Evolutionary conservation across 64 coral and sea anemone species (phyloP).

Genomic region (Pocillopora verrucosa): DNA sequence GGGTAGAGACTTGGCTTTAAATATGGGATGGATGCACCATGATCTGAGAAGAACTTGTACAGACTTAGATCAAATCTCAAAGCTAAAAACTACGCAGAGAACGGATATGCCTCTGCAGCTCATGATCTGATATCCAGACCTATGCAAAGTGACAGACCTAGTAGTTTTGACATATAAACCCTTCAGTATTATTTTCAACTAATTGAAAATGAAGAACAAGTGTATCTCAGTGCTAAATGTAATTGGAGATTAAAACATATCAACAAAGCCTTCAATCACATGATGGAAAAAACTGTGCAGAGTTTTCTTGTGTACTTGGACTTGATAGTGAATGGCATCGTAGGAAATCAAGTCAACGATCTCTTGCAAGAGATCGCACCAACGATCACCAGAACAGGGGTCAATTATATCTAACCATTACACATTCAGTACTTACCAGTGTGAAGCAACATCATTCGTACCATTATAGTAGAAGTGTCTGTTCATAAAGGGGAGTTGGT

Average conservation of each 20-base stretch:
- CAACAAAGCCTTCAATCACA: neutral
- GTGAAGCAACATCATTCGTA: neutral
- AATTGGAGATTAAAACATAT: neutral
- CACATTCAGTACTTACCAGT: neutral
- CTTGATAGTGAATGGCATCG: neutral
- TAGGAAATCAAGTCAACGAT: constrained; percentile 11
- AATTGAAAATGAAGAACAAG: neutral
- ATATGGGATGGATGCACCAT: neutral
- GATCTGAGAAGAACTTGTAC: neutral
- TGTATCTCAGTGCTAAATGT: neutral
- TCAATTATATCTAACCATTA: neutral
- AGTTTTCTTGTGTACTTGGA: neutral
- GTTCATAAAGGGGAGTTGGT: neutral
- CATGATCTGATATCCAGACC: no score
- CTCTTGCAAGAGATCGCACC: neutral
- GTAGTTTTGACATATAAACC: no score
- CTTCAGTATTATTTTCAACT: neutral
- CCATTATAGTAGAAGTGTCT: neutral
- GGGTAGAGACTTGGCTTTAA: neutral
- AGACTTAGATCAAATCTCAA: neutral
- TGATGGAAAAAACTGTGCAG: neutral
- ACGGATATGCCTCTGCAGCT: no score
- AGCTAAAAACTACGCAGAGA: neutral
- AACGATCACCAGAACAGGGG: neutral
- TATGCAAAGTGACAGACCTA: no score